Evolutionary conservation across 2,797 vertebrate genomes (phyloP).

Genomic region (Alectoris magna): DNA sequence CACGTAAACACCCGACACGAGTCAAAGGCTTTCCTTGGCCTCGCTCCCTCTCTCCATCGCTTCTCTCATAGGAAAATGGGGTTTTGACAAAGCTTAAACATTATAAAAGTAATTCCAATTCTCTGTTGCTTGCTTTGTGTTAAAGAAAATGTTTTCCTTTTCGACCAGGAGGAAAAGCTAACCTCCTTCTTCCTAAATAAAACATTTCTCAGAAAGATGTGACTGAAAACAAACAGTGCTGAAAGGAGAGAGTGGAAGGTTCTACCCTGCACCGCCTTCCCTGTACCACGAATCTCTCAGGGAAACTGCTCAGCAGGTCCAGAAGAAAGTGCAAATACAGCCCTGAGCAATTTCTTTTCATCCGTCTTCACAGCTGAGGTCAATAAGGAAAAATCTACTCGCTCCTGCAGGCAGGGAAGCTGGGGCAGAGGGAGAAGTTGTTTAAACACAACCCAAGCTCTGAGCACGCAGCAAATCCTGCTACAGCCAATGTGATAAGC

Average conservation of each 20-base stretch:
- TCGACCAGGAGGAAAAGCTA: background rate
- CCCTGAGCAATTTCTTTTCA: background rate
- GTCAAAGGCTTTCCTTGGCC: background rate
- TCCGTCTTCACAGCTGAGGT: background rate
- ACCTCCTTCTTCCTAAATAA: background rate
- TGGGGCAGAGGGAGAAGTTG: background rate
- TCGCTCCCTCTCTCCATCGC: background rate
- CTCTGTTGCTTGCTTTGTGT: background rate
- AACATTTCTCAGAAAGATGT: background rate
- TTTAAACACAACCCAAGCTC: background rate
- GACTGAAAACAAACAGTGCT: background rate
- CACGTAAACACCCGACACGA: background rate
- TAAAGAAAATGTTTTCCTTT: background rate
- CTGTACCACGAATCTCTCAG: background rate
- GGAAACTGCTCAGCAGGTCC: background rate
- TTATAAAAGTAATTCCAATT: background rate
- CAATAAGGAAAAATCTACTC: background rate
- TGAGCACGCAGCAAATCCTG: background rate
- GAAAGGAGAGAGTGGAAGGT: background rate
- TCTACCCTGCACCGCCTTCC: background rate
- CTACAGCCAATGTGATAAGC: background rate
- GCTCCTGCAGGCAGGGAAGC: background rate
- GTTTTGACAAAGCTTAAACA: constrained; percentile 7
- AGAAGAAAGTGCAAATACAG: background rate
- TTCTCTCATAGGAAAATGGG: background rate